These are phyloP conservation scores for Thymelicus lineola DNA, from an alignment of 2,888 invertebrate genomes.

Conservation along the genomic window DNA sequence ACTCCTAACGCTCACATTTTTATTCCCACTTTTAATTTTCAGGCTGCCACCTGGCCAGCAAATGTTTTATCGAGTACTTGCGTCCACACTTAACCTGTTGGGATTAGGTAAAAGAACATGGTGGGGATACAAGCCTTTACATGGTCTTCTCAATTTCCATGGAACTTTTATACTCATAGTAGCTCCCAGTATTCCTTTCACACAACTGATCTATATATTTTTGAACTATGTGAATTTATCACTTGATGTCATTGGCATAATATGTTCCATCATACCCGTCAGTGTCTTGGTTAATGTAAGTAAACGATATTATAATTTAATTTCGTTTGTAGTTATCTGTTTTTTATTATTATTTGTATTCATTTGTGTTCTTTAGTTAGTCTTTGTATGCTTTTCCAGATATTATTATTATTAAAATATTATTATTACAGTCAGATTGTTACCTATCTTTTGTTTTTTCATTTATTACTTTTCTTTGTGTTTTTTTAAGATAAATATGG, in stretches of 20 bases:
- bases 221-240: slow-evolving; percentile 34
- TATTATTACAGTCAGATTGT: too few relatives aligned
- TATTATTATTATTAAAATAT: too few relatives aligned
- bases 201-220: slow-evolving; percentile 41
- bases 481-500: slow-evolving; percentile 39
- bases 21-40: neutral
- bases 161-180: slow-evolving; percentile 15
- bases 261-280: slow-evolving; percentile 40
- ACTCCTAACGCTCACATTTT: too few relatives aligned
- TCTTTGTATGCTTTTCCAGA: too few relatives aligned
- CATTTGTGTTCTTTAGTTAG: too few relatives aligned
- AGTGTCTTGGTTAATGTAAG: slow-evolving; percentile 42
- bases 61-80: slow-evolving; percentile 36
- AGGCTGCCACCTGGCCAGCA: slow-evolving; percentile 40
- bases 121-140: slow-evolving; percentile 38
- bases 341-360: neutral
- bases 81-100: slow-evolving; percentile 29
- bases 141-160: slow-evolving; percentile 19
- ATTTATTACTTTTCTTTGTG: neutral
- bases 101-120: slow-evolving; percentile 32
- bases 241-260: slow-evolving; percentile 38
- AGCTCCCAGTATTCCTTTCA: slow-evolving; percentile 27
- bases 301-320: neutral
- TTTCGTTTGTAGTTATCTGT: neutral
- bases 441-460: too few relatives aligned